Base-by-base conservation (phyloP, 2,888 invertebrate species). In the Eulithis testata region DNA sequence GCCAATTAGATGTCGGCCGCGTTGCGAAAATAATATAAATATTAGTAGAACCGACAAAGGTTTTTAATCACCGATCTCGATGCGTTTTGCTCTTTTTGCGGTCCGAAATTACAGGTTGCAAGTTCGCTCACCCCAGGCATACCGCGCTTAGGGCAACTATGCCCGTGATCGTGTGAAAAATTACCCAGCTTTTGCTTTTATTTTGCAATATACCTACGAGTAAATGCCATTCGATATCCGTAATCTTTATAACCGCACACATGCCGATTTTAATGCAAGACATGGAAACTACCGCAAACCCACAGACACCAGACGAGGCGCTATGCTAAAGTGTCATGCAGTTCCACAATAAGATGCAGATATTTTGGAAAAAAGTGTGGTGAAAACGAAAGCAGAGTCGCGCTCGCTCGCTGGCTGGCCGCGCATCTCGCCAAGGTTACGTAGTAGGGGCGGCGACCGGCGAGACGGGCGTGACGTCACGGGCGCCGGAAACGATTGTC, bases 41-140 rank as follows among this genome's bases (percentile, higher is more conserved):
- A 93, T 93, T 93, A 93, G 93, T 93, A 93, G 92, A 92, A 90
- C 93, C 93, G 93, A 92, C 93, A 93, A 93, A 93, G 91, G 91
- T 90, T 92, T 91, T 91, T 92, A 92, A 93, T 93, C 93, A 91
- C 91, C 89, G 86, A 93, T 93, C 91, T 85, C 84, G 83, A 86
- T 88, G 83, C 85, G 83, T 90, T 86, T 91, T 91, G 85, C 82
- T 91, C 90, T 84, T 93, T 93, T 93, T 93, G 93, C 93, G 93
- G 93, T 93, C 91, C 91, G 80, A 92, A 93, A 92, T 92, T 92
- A 89, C 92, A 89, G 91, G 87, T 89, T 88, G 89, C 82, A 86
- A 87, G 93, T 89, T 92, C 93, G 90, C 84, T 92, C 86, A 93
- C 91, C 91, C 88, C 90, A 83, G 59, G 75, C 85, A 83, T 81